phyloP scores from a whole-genome alignment of 1,140 invertebrate genomes.

The Procambarus clarkii region DNA sequence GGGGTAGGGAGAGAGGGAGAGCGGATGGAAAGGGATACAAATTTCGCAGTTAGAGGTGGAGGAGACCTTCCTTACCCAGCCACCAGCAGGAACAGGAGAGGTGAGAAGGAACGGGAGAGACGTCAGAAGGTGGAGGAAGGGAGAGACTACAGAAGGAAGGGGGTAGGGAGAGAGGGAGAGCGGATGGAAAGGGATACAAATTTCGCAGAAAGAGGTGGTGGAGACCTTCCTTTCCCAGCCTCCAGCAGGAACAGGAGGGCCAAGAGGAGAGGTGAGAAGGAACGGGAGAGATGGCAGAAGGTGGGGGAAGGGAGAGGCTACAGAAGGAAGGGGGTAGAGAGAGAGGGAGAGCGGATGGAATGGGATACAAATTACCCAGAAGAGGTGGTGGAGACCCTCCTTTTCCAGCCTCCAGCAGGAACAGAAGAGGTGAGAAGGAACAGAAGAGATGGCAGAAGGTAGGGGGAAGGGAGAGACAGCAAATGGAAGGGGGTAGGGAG shows the following conservation, averaged over 20 bases:
- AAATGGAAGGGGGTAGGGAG: not conserved
- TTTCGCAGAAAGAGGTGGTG: slow-evolving; percentile 7
- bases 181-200: no score
- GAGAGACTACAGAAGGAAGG: not conserved
- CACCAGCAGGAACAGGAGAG: slow-evolving; percentile 6
- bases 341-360: not conserved
- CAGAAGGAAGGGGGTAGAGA: not conserved
- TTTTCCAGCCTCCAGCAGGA: no score
- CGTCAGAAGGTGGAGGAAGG: not conserved
- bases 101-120: no score
- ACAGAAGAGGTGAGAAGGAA: not conserved
- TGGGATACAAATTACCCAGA: no score
- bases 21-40: no score
- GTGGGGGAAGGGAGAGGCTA: not conserved
- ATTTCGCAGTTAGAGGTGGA: no score
- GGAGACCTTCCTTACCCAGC: no score
- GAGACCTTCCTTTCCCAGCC: no score
- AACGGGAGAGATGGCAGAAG: not conserved
- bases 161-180: not conserved
- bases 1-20: not conserved
- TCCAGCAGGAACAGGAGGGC: no score
- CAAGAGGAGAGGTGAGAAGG: no score
- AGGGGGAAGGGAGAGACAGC: not conserved
- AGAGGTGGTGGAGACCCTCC: slow-evolving; percentile 20
- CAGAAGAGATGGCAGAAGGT: not conserved